phyloP scores from a whole-genome alignment of 2,797 vertebrate species.

The Urosaurus nigricauda region DNA sequence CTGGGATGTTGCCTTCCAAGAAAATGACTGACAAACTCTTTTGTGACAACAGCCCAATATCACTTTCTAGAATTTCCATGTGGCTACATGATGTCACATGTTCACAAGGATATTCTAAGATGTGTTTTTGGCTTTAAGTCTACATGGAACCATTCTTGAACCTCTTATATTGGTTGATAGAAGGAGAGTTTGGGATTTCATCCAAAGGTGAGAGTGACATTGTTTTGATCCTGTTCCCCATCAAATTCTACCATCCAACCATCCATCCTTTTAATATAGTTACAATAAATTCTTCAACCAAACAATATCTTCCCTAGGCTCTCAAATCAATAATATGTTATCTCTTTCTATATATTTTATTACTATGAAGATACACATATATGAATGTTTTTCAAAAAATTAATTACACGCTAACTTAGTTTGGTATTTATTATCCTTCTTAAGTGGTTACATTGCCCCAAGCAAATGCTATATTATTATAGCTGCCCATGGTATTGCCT shows the following conservation, averaged over 20 bases:
- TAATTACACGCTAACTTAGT: neutral
- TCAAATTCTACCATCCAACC: neutral
- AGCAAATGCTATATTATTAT: neutral
- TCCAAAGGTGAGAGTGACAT: no score
- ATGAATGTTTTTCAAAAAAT: neutral
- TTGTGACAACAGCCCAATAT: no score
- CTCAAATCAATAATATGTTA: neutral
- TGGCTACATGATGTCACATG: no score
- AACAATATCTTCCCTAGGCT: neutral
- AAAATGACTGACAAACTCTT: no score
- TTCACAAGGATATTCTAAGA: no score
- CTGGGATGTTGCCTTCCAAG: no score
- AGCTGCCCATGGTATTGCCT: neutral
- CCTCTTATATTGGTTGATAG: no score
- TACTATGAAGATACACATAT: neutral
- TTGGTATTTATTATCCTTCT: neutral
- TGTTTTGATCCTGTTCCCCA: no score
- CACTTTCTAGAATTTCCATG: no score
- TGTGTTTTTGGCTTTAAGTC: no score
- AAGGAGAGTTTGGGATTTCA: no score
- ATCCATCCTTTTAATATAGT: neutral
- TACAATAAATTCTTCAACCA: neutral
- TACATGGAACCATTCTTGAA: no score
- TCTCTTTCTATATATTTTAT: neutral
- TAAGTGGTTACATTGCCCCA: neutral